Base-by-base conservation (phyloP, 2,113 vertebrate species). In the Taurulus bubalis region DNA sequence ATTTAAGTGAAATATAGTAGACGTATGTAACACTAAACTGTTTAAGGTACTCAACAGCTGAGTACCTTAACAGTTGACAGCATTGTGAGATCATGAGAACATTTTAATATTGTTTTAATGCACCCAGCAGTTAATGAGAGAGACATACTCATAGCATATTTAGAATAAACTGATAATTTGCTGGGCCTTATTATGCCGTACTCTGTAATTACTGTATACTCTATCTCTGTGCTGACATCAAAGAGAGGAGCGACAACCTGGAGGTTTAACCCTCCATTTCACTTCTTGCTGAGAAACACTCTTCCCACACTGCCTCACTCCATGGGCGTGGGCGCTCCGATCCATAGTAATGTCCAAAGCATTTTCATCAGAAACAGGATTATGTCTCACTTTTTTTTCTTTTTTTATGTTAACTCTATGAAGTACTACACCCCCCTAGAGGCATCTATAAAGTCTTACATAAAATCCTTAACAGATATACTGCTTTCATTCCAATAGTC, bases 311-410 rank as follows among this genome's bases (percentile, higher is more conserved):
- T 70, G 75, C 90, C 80, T 86, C 79, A 83, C 78, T 78, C 24
- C 4, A 42, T 22, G 64, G 76, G 75, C 22, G 80, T 83, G 65
- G 89, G 85, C 34, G 38, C 76, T 69, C 49, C 82, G 87, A 88
- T 91, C 89, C 83, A 85, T 82, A 88, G 87, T 91, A 87, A 90
- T 79, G 85, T 90, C 76, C 65, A 76, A 78, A 80, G 73, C 70
- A 51, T 84, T 89, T 88, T 90, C 81, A 84, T 87, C 83, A 85
- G 77, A 75, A 56, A 59, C 36, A 60, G 85, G 64, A 89, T 87
- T 82, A 83, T 32, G 73, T 51, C 45, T 85, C 65, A 32, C 58
- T 32, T 76, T 71, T 56, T n/a, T 55, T 74, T 71, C 26, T n/a
- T 26, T 89, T n/a, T 79, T 28, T 77, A 55, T 6, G 20, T 67